Evolutionary conservation across 2,113 vertebrate genomes (phyloP).

Genomic region (Smithornis capensis): DNA sequence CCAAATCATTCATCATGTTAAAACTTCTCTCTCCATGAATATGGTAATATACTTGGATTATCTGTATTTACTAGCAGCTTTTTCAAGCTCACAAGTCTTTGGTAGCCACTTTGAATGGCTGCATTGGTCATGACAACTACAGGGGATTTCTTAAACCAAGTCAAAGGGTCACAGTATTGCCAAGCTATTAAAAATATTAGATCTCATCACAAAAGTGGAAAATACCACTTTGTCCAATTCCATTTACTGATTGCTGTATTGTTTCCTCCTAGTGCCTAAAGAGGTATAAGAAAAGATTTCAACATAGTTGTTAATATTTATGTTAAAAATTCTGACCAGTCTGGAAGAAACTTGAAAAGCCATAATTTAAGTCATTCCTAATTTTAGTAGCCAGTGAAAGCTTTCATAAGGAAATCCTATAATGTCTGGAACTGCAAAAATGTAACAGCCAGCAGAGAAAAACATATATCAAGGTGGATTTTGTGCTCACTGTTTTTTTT

Average conservation of each 20-base stretch:
- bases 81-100: not conserved
- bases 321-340: not conserved
- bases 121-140: not conserved
- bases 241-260: not conserved
- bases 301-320: not conserved
- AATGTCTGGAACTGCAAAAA: not conserved
- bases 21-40: not conserved
- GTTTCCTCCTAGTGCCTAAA: constrained; percentile 7
- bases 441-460: not conserved
- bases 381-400: not conserved
- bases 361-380: not conserved
- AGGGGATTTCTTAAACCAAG: not conserved
- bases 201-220: not conserved
- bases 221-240: not conserved
- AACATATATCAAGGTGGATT: not conserved
- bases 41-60: not conserved
- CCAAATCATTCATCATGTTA: not conserved
- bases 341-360: not conserved
- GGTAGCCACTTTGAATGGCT: not conserved
- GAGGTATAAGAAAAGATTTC: not conserved
- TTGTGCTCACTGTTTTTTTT: not conserved
- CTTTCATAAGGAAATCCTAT: not conserved
- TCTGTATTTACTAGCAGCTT: not conserved
- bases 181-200: not conserved
- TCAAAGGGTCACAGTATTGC: not conserved